Evolutionary conservation across 2,888 invertebrate genomes (phyloP), one percentile per base, ranked within the genome.

Genomic region (Himalopsyche tibetana): DNA sequence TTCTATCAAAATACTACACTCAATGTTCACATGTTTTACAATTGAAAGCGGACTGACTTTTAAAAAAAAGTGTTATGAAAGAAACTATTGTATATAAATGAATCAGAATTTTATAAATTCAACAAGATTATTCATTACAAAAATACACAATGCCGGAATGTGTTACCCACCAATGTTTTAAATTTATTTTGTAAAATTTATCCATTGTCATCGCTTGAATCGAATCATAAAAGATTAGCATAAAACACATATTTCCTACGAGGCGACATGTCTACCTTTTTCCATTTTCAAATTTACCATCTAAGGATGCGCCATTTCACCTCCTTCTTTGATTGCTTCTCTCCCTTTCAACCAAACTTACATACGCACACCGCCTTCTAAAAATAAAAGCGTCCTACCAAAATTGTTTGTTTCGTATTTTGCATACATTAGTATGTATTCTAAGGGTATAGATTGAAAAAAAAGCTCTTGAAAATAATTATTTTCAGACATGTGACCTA

Each of bases 221-320:
- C 28, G 42, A 80, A 80, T 80, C 80, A 40, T n/a, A 28, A 42
- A 17, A n/a, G 40, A 80, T 80, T 80, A 80, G n/a, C 80, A 80
- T 80, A 80, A 42, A 80, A 80, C 38, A 28, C 42, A n/a, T 51
- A 28, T 80, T 80, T 80, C 19, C 17, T 69, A 28, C 36, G 69
- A 69, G 5, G 36, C 28, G 69, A 28, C 28, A 28, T 69, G 69
- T 69, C 36, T 69, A 36, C 69, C 69, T 69, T 69, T 69, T 69
- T 11, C 69, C 69, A 69, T 69, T 69, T 69, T 69, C 69, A 36
- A 19, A 19, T 69, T 36, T 11, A 69, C 69, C 8, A 19, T 69
- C 28, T 36, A 19, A 56, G 56, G 19, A 56, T 80, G 17, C 38
- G 36, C 36, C 17, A 28, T 80, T 42, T 17, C 42, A 80, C 36